Conservation (phyloP, 2,888 invertebrate species). For the Trissoscelio sp. region DNA sequence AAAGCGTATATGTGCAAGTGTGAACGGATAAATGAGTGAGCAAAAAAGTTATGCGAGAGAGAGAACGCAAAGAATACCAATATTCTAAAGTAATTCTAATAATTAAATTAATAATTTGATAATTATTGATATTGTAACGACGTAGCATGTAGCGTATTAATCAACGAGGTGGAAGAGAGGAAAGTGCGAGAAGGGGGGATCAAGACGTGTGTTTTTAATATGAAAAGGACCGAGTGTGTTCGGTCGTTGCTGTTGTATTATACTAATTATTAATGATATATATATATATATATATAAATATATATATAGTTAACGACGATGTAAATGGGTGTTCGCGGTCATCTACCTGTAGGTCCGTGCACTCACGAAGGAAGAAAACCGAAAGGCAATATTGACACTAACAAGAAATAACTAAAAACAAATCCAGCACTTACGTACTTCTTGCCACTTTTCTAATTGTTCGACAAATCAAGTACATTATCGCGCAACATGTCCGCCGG, state of each 20-base stretch:
- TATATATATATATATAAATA: slow-evolving; percentile 63
- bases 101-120: slow-evolving; percentile 83
- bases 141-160: slow-evolving; percentile 82
- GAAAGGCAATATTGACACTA: slow-evolving; percentile 53
- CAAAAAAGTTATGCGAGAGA: slow-evolving; percentile 57
- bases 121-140: slow-evolving; percentile 83
- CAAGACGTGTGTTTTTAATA: slow-evolving; percentile 76
- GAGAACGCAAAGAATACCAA: slow-evolving; percentile 82
- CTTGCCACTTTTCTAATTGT: slow-evolving; percentile 63
- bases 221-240: slow-evolving; percentile 70
- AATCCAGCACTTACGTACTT: slow-evolving; percentile 53
- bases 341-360: slow-evolving; percentile 46
- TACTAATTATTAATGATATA: slow-evolving; percentile 75
- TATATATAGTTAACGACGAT: slow-evolving; percentile 69
- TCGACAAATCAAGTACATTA: slow-evolving; percentile 54
- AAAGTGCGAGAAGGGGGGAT: slow-evolving; percentile 56
- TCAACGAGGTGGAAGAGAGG: slow-evolving; percentile 75
- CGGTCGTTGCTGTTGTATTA: slow-evolving; percentile 80
- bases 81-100: slow-evolving; percentile 84
- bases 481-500: slow-evolving; percentile 18
- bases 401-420: slow-evolving; percentile 15
- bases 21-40: slow-evolving; percentile 42
- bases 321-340: slow-evolving; percentile 70
- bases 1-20: slow-evolving; percentile 51
- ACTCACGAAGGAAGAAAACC: slow-evolving; percentile 14